These are phyloP conservation scores for Acropora tenuis DNA, from an alignment of 64 coral and sea anemone genomes.

Conservation along the genomic window DNA sequence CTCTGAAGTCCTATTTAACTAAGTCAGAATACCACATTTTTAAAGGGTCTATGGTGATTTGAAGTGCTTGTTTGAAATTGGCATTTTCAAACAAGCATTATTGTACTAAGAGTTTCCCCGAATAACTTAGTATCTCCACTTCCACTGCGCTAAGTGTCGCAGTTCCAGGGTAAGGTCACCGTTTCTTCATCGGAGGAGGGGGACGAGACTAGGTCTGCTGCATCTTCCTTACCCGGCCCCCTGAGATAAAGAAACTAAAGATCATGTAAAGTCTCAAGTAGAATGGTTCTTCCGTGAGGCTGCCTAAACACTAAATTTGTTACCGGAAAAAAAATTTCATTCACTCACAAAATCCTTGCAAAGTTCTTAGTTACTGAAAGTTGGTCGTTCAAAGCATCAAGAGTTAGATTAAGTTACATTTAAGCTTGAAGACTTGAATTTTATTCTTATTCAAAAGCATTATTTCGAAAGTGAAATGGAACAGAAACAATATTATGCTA, in stretches of 20 bases:
- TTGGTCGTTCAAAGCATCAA: no score
- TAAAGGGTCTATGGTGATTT: background rate
- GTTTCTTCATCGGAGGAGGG: background rate
- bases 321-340: background rate
- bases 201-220: background rate
- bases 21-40: background rate
- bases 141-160: background rate
- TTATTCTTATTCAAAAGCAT: background rate
- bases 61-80: background rate
- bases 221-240: background rate
- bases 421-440: background rate
- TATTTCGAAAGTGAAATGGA: background rate
- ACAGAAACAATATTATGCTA: background rate
- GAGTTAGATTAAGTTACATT: no score
- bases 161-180: background rate
- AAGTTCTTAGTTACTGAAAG: background rate
- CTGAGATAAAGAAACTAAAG: background rate
- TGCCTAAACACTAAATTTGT: background rate
- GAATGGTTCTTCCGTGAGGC: conserved; percentile 2
- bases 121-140: background rate
- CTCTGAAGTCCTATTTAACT: background rate
- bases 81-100: no score
- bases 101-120: background rate
- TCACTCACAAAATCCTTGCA: conserved; percentile 2
- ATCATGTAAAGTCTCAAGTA: background rate